Evolutionary conservation across 1,140 invertebrate genomes (phyloP), one percentile per base, ranked within the genome.

Genomic region (Atta texana): DNA sequence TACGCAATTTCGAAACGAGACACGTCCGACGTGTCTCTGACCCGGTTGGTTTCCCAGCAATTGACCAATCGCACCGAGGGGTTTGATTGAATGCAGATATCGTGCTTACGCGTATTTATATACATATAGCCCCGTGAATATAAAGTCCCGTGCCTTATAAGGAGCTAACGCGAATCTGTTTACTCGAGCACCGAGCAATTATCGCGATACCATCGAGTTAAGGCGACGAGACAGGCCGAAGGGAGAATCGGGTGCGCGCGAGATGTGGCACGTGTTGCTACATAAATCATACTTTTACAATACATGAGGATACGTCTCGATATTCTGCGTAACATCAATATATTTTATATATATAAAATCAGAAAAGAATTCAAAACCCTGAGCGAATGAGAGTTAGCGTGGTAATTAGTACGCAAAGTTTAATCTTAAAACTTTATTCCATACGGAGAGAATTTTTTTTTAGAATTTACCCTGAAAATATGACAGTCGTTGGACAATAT

Each of bases 1-100:
- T 86, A 86, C 55, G 85, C 39, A 82, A 86, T 81, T 71, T 68
- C 77, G 64, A 86, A 86, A 71, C 64, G 85, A 81, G 85, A 86
- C 63, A 80, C 76, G 85, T 86, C 16, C 24, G 53, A 71, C 84
- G 72, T 85, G 55, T 69, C 34, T 21, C 74, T 49, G 31, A 6
- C n/a, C 63, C 51, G 66, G 77, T n/a, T 64, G 34, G 68, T 84
- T 74, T 77, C 72, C 28, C 82, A 49, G 18, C 69, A 72, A 77
- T 76, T 76, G 59, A 39, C 81, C 71, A 85, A 85, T 85, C 57
- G 31, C 71, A 39, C 14, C 55, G 72, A 59, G 55, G n/a, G 16
- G 21, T 68, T 81, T 57, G 51, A 55, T 80, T 53, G 84, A 80
- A 16, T 51, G 63, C 75, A 66, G 75, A 86, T 86, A 66, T 59